Evolutionary conservation across 2,113 vertebrate species (phyloP).

Genomic region (Pseudonaja textilis): DNA sequence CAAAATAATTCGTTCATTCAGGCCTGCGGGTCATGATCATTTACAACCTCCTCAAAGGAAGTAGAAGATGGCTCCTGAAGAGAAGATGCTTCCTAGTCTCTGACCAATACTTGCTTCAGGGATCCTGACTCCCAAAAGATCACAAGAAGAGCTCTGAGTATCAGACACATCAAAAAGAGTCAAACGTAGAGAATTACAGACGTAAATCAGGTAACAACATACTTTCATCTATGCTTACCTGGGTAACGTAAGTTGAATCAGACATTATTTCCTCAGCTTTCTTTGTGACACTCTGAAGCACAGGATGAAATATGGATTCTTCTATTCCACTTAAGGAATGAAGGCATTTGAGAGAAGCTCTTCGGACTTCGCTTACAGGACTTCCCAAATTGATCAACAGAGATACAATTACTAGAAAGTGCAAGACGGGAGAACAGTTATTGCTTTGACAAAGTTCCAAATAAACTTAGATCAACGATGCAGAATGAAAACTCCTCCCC

Average conservation of each 20-base stretch:
- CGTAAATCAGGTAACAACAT: background rate
- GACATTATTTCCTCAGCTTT: constrained; percentile 85
- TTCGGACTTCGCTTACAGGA: constrained; percentile 82
- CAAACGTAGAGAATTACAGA: background rate
- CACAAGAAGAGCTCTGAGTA: background rate
- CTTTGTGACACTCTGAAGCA: constrained; percentile 75
- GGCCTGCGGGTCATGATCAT: background rate
- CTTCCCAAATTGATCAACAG: constrained; percentile 83
- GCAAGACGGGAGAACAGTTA: background rate
- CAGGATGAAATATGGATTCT: constrained; percentile 71
- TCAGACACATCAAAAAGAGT: background rate
- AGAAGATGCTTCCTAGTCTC: background rate
- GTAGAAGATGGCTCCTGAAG: background rate
- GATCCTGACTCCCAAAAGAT: too few species aligned
- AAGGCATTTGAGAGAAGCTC: constrained; percentile 77
- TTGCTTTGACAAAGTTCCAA: background rate
- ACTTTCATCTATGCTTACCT: constrained; percentile 68
- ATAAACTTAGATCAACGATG: background rate
- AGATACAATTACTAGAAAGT: constrained; percentile 77
- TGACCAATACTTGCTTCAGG: background rate
- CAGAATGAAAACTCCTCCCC: background rate
- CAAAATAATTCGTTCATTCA: background rate
- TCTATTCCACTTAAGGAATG: constrained; percentile 64
- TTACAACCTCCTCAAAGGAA: background rate
- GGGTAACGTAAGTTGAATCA: constrained; percentile 78